Evolutionary conservation across 2,888 invertebrate genomes (phyloP), one percentile per base, ranked within the genome.

Genomic region (Nyleta sp.): DNA sequence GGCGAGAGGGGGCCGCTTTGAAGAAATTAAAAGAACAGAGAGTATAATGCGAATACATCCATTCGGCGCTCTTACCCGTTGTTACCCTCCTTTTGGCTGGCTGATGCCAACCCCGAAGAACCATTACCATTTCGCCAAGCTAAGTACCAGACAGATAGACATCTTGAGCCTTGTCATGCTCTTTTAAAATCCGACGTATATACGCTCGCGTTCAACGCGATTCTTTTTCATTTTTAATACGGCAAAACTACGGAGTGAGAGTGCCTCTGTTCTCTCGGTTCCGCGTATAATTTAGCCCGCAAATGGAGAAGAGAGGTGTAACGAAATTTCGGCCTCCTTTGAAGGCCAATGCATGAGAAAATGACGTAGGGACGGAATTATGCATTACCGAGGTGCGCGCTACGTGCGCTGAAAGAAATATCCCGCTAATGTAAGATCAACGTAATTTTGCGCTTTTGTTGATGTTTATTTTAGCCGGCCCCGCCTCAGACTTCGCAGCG

Each of bases 11-110:
- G 83, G 81, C 55, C 75, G 83, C 88, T 90, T 89, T 90, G 89
- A 87, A 89, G 89, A 90, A 90, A 90, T 90, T 90, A 90, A 90
- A 90, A 90, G 89, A 88, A 88, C 88, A 87, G 87, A 87, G 85
- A 84, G 87, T 86, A 87, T 89, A 90, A 90, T 89, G 90, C 86
- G 88, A 89, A 89, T 87, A 88, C 89, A 89, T 90, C 88, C 86
- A 89, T 90, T 86, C 87, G 64, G 84, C 73, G 78, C 78, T 80
- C 78, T 81, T 73, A 53, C 75, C 60, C 78, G 73, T 60, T 67
- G 64, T 48, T 67, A 40, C 62, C 65, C 42, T 42, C 74, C 62
- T 73, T 72, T 80, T 50, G 67, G 59, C 60, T 64, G 76, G 73
- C 67, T 53, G 72, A 76, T 74, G 62, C 77, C 53, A 75, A 72